Conservation (phyloP, 2,797 vertebrate species). For the Carduelis carduelis region DNA sequence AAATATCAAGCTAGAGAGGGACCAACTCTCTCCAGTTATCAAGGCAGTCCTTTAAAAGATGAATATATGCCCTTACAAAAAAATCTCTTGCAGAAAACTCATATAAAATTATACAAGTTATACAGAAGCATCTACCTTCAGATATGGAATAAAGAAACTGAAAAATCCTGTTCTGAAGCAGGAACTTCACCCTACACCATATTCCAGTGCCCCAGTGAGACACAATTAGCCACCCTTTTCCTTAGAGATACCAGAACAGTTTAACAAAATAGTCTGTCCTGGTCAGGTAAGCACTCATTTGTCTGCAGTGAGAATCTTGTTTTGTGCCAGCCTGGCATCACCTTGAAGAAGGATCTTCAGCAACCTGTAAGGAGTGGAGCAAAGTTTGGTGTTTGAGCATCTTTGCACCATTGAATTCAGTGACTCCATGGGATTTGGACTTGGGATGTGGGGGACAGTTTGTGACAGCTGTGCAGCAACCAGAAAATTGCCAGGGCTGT, state of each 20-base stretch:
- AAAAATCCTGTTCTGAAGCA: not conserved
- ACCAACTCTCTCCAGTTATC: not conserved
- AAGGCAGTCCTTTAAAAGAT: not conserved
- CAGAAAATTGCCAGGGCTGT: not conserved
- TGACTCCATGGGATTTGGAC: not conserved
- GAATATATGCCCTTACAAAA: not conserved
- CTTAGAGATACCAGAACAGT: not conserved
- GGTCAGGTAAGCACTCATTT: not conserved
- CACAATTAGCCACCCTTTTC: not conserved
- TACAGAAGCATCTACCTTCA: not conserved
- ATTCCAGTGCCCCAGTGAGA: not conserved
- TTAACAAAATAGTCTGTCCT: not conserved
- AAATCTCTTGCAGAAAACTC: not conserved
- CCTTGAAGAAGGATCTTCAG: not conserved
- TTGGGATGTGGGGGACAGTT: not conserved
- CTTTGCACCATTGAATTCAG: not conserved
- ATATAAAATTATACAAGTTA: not conserved
- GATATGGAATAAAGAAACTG: not conserved
- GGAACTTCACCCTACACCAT: not conserved
- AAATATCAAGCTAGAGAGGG: not conserved
- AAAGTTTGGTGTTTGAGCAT: not conserved
- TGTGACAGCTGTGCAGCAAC: not conserved
- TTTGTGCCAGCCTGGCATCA: not conserved
- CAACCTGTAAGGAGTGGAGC: not conserved
- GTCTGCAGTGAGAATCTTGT: not conserved